These are phyloP conservation scores for Podiceps cristatus DNA, from an alignment of 2,113 vertebrate species.

Conservation along the genomic window DNA sequence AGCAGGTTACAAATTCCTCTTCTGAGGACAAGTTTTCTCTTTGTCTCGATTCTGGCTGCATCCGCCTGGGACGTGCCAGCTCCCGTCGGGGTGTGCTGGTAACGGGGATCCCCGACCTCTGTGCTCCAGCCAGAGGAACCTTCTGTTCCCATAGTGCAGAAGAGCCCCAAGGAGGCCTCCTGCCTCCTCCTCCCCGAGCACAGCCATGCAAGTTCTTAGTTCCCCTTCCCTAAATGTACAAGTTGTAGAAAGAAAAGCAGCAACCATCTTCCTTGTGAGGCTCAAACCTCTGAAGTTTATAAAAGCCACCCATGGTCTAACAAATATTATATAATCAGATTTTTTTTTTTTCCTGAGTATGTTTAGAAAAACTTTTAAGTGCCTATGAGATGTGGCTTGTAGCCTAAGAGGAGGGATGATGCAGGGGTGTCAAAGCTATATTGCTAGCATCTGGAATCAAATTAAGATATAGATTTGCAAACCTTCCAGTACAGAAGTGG, in stretches of 20 bases:
- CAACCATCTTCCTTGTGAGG: not conserved
- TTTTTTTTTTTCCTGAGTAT: not conserved
- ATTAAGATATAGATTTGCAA: not conserved
- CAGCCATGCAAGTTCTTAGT: not conserved
- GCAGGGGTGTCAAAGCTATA: not conserved
- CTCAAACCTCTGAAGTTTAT: not conserved
- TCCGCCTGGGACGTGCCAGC: fast-evolving
- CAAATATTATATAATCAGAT: not conserved
- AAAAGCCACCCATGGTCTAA: not conserved
- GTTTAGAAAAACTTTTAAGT: not conserved
- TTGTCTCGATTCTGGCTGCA: not conserved
- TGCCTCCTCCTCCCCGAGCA: fast-evolving
- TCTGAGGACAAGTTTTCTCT: not conserved
- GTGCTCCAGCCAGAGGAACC: not conserved
- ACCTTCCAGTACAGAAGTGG: not conserved
- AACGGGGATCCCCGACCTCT: fast-evolving
- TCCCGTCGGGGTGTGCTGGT: not conserved
- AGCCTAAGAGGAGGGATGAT: not conserved
- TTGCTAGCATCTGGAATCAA: not conserved
- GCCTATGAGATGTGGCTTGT: not conserved
- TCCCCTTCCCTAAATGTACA: not conserved
- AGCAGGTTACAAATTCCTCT: not conserved
- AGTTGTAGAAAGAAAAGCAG: not conserved
- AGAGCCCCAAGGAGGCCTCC: not conserved
- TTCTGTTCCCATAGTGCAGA: fast-evolving